Base-by-base conservation (phyloP, 1,140 invertebrate species). In the Mizuhopecten yessoensis region DNA sequence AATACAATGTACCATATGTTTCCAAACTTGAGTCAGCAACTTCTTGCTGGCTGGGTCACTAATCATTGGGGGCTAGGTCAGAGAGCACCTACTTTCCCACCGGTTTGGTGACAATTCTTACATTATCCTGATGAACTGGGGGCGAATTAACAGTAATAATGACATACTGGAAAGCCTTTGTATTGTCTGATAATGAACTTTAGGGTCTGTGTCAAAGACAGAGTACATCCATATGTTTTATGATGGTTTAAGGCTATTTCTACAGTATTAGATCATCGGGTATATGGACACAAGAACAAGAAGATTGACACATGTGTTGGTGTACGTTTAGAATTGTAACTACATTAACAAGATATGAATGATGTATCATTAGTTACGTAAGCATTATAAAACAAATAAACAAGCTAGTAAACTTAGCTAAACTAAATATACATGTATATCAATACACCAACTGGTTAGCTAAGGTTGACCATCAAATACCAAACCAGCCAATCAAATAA, bases 1-100 rank as follows among this genome's bases (percentile, higher is more conserved):
- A 75, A 75, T 75, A 75, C 57, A 75, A 75, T 75, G 23, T 75
- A 75, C 57, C 57, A 75, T 75, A 75, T 75, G 57, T 75, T 75
- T 45, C 42, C 57, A 75, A 75, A 75, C 57, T 75, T 9, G 57
- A 75, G n/a, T 29, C 57, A 75, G 57, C 23, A 29, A 75, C 23
- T 75, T 75, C 23, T 75, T n/a, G 57, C 23, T 75, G 57, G 57
- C 23, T n/a, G n/a, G 57, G 57, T 75, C 57, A 75, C 57, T 75
- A 75, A 75, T 75, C 57, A n/a, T 75, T 29, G 23, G 17, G 57
- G n/a, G 57, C 57, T 75, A n/a, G 57, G 57, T 75, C 57, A 75
- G 57, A 29, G 57, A 75, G 57, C 57, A 75, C 11, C 57, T 45
- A 45, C 42, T 75, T 75, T 75, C 57, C 57, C 57, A 75, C 57